Evolutionary conservation across 2,888 invertebrate genomes (phyloP).

Genomic region (Candidula unifasciata): DNA sequence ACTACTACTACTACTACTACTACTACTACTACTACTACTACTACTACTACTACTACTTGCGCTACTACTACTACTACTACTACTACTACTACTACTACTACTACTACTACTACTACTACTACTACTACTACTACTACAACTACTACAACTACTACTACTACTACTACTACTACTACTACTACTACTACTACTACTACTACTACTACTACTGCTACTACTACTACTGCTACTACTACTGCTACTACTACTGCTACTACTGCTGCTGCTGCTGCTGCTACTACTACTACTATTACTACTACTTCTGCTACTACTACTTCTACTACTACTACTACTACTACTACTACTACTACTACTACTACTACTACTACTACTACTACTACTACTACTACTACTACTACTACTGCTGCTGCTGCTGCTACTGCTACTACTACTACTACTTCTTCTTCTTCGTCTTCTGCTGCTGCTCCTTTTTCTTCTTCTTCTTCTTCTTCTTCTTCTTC

Average conservation of each 20-base stretch:
- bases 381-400: constrained; percentile 39
- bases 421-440: too few relatives aligned
- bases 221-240: constrained; percentile 4
- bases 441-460: too few relatives aligned
- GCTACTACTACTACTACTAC: too few relatives aligned
- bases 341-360: constrained; percentile 35
- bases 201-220: constrained; percentile 15
- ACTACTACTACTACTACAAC: too few relatives aligned
- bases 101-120: too few relatives aligned
- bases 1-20: too few relatives aligned
- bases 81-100: too few relatives aligned
- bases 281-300: constrained; percentile 14
- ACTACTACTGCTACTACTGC: not conserved
- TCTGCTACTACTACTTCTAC: constrained; percentile 29
- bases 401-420: constrained; percentile 32
- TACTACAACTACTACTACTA: too few relatives aligned
- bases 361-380: constrained; percentile 26
- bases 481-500: constrained; percentile 19
- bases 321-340: constrained; percentile 35
- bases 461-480: too few relatives aligned
- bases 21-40: too few relatives aligned
- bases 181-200: not conserved
- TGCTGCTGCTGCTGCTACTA: not conserved
- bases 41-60: too few relatives aligned
- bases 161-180: too few relatives aligned